phyloP scores from a whole-genome alignment of 2,797 vertebrate genomes.

The Epinephelus malabaricus region DNA sequence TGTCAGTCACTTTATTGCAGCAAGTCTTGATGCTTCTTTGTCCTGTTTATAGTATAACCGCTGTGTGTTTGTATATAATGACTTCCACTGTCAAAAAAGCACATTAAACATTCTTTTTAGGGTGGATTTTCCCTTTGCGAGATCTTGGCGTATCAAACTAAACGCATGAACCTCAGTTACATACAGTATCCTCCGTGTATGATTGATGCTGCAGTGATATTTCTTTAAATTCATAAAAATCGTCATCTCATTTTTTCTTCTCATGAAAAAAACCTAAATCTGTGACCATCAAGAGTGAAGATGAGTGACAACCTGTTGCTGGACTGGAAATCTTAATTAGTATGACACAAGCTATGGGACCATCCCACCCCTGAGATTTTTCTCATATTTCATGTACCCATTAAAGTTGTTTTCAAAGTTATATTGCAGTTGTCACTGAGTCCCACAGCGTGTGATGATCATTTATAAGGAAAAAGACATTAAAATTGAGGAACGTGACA shows the following conservation, averaged over 20 bases:
- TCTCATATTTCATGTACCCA: background rate
- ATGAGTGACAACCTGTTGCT: background rate
- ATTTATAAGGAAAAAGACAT: background rate
- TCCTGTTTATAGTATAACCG: background rate
- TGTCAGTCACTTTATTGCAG: background rate
- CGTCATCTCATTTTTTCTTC: background rate
- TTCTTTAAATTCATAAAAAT: background rate
- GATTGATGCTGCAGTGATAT: background rate
- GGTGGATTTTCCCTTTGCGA: background rate
- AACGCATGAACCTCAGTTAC: background rate
- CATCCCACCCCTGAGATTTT: too few relatives aligned
- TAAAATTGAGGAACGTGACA: background rate
- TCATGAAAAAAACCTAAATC: background rate
- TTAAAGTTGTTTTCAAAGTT: background rate
- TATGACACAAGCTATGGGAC: background rate
- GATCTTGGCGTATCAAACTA: background rate
- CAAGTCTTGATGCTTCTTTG: background rate
- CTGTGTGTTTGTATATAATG: background rate
- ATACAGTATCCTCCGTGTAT: background rate
- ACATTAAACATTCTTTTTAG: background rate
- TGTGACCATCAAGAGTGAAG: background rate
- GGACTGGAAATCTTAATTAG: background rate
- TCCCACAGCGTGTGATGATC: background rate
- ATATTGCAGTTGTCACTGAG: background rate
- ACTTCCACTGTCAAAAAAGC: background rate